Evolutionary conservation across 2,797 vertebrate genomes (phyloP), one percentile per base, ranked within the genome.

Genomic region (Linurgus olivaceus): DNA sequence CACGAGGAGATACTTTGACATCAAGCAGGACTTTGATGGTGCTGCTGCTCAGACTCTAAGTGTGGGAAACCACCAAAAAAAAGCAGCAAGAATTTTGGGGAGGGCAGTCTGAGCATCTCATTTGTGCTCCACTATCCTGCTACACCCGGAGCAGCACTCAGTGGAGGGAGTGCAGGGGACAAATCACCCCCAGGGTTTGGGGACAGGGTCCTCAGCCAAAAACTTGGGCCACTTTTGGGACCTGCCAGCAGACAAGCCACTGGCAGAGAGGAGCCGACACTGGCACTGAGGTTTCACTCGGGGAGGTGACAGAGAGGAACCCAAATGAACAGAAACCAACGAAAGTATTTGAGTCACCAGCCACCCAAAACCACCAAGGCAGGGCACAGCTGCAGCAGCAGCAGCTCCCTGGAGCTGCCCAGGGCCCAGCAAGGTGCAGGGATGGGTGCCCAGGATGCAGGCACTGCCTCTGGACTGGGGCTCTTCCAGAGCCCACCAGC

Each of bases 261-360:
- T 40, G 82, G 33, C 0, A 0, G 66, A 87, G 75, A 79, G 17
- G 58, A 62, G 76, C 23, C 1, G 0, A 16, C 13, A 2, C 6
- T 9, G 31, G 47, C 37, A 1, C 42, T 2, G 8, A 88, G 87
- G 89, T 96, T 96, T 95, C 94, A 54, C 87, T 93, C 93, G 70
- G 61, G 58, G 85, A 89, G 68, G 19, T 37, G 72, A 35, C 17
- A 38, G 93, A 94, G 94, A 95, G 93, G 81, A 93, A 88, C 47
- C 54, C 85, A 81, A 93, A 61, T 72, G 91, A 97, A 94, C 85
- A 96, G 95, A 96, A 96, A 96, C 89, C 95, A 96, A 91, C 0
- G 54, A 96, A 96, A 96, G 95, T 84, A 40, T 88, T 70, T 81
- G 96, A 84, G 82, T 87, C 91, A 72, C 51, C 37, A 0, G 13